Base-by-base conservation (phyloP, 2,888 invertebrate genomes). In the Strigamia transsilvanica region DNA sequence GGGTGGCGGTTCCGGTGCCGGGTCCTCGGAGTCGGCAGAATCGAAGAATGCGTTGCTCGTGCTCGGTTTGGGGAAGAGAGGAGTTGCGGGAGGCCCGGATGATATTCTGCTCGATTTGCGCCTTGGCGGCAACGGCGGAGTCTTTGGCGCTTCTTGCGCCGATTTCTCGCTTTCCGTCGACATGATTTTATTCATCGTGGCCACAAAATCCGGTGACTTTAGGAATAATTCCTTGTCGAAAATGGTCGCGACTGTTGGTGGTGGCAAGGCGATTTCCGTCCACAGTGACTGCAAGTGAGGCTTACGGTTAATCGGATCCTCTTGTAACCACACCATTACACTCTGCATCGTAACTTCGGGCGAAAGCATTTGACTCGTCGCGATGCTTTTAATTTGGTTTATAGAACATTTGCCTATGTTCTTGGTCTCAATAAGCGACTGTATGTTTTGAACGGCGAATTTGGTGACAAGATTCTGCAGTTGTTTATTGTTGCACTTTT, bases 401-500 rank as follows among this genome's bases (percentile, higher is more conserved):
- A 32, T 13, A 0, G 41, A 41, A 18, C 79, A 79, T 41, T 42
- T 79, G 0, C 79, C 42, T 10, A 79, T 42, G 12, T 10, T 23
- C 6, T 42, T 79, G 2, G 2, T 21, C 7, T 41, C 23, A 2
- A 79, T 18, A 18, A 79, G 42, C 18, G 41, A 79, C 7, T 42
- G 21, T 13, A 79, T 38, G n/a, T 79, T 79, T 6, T 41, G 34
- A 79, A 38, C 34, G 12, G 34, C 0, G 23, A 13, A 79, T 15
- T 18, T 79, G n/a, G 15, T 41, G 4, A 79, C n/a, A 12, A 23
- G n/a, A 23, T 79, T 38, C 12, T 42, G 42, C 3, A 79, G 12
- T 42, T 42, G 41, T n/a, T 79, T 79, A 38, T 79, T 41, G 18
- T 38, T 79, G 18, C 79, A 79, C 41, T 79, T 79, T 41, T 79